These are phyloP conservation scores for Heliangelus exortis DNA, from an alignment of 2,797 vertebrate genomes.

Conservation along the genomic window DNA sequence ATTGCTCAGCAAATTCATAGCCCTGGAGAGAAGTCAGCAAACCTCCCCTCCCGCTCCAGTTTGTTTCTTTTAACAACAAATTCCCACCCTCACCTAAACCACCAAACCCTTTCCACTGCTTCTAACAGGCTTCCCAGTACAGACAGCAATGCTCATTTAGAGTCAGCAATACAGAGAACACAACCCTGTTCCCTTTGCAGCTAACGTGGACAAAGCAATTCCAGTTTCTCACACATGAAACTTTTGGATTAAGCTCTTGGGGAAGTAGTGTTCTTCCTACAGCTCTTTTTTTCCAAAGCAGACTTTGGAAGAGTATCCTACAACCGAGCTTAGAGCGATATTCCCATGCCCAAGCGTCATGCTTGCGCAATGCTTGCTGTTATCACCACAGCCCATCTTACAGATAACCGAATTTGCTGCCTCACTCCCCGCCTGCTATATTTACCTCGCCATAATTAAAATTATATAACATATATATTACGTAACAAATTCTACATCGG, in stretches of 20 bases:
- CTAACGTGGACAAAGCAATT: not conserved
- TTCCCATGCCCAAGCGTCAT: not conserved
- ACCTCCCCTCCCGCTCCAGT: not conserved
- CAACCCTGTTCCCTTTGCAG: not conserved
- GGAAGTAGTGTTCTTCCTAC: not conserved
- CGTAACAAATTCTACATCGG: not conserved
- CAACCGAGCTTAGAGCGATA: not conserved
- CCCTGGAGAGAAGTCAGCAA: not conserved
- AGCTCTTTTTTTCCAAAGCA: not conserved
- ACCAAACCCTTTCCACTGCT: not conserved
- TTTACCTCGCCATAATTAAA: slow-evolving; percentile 30
- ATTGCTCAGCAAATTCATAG: not conserved
- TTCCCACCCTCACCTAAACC: not conserved
- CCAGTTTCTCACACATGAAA: not conserved
- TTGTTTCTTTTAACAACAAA: not conserved
- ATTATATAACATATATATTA: slow-evolving; percentile 50
- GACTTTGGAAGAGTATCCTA: not conserved
- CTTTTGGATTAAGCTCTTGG: not conserved
- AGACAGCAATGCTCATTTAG: not conserved
- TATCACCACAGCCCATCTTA: slow-evolving; percentile 19
- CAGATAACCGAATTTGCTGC: slow-evolving; percentile 21
- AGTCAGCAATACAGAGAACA: not conserved
- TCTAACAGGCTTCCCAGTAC: not conserved
- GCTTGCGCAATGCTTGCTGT: not conserved
- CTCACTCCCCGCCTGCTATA: not conserved